Percentiles rank a stretch among this genome's conserved stretches.
phyloP scores from a whole-genome alignment of 2,113 vertebrate species.

The Neotoma lepida region DNA sequence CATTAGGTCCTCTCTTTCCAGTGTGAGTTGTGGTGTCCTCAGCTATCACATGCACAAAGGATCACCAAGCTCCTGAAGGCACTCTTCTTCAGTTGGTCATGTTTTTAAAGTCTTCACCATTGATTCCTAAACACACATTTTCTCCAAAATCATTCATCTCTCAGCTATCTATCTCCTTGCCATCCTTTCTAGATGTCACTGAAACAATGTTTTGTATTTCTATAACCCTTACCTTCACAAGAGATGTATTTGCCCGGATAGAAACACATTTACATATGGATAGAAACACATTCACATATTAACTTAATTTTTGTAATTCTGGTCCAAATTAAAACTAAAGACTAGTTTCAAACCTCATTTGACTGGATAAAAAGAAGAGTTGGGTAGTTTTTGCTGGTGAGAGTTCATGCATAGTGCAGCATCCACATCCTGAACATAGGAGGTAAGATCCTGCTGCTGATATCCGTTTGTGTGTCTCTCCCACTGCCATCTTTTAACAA shows the following conservation, averaged over 20 bases:
- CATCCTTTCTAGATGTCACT: neutral
- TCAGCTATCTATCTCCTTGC: neutral
- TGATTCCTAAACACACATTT: neutral
- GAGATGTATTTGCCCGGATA: neutral
- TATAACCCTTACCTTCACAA: neutral
- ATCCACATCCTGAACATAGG: neutral
- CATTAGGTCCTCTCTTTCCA: neutral
- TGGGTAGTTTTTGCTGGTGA: neutral
- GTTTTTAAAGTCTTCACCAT: neutral
- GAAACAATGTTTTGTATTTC: neutral
- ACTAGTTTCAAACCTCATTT: neutral
- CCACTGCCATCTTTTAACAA: neutral
- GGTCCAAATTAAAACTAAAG: neutral
- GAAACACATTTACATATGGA: neutral
- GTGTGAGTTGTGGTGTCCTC: neutral
- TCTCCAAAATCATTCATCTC: neutral
- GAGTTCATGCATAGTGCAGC: neutral
- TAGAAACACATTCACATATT: neutral
- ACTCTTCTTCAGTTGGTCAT: neutral
- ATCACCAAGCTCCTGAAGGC: neutral
- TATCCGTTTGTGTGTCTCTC: neutral
- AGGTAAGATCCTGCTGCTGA: neutral
- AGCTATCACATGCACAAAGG: neutral
- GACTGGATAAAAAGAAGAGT: neutral
- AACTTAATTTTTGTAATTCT: neutral